Base-by-base conservation (phyloP, 2,113 vertebrate species). In the Pelodiscus sinensis region DNA sequence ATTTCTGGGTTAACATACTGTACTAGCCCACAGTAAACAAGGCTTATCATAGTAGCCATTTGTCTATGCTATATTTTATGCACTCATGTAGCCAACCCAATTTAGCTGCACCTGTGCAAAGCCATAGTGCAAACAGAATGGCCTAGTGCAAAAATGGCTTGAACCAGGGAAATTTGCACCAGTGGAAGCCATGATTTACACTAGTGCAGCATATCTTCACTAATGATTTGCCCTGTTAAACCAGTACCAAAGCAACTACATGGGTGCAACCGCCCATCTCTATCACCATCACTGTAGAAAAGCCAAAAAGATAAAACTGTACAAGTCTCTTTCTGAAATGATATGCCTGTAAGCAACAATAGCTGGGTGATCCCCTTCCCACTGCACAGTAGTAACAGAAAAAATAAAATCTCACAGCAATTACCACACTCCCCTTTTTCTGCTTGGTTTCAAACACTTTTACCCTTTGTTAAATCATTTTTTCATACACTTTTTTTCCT, bases 261-360 rank as follows among this genome's bases (percentile, higher is more conserved):
- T 12, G 50, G 87, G 15, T 8, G 44, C 9, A 92, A 81, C 9
- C 16, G 16, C 31, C 65, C 14, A 31, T 58, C 51, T 24, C 52
- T 14, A 54, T 10, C 52, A 54, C 52, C 60, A 87, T 38, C 24
- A 10, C 4, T 38, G 54, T 71, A 35, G 29, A 75, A 84, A 94
- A 85, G 92, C 60, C 83, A 95, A 90, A 90, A 96, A 92, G 90
- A 62, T 87, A 16, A 90, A 94, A 84, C 75, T 80, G 73, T 8
- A 77, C 35, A 88, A 79, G 57, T 85, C 89, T 83, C 71, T 19
- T 65, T 90, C 80, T 77, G 51, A 89, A 88, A 84, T 1, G 55
- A 35, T 75, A 19, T 18, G 35, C 18, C n/a, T 21, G 65, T 5
- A 88, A 90, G 65, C 19, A 86, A 51, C 9, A 82, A 9, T 52